Conservation (phyloP, 2,888 invertebrate species). For the Masnerella sp. region DNA sequence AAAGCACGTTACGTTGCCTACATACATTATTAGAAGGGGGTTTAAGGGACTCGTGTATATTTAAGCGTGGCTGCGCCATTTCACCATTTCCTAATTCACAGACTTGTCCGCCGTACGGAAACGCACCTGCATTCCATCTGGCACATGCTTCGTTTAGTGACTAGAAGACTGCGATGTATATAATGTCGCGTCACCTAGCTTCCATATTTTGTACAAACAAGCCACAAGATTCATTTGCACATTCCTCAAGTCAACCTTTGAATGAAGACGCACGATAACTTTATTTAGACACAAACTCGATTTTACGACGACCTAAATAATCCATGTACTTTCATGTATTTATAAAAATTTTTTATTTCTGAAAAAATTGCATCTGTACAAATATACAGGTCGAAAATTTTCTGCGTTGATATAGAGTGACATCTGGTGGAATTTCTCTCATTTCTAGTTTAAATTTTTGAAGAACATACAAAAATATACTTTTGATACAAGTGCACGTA, state of each 20-base stretch:
- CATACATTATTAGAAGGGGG: conserved; percentile 63
- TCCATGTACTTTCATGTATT: too few species aligned
- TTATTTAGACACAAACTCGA: too few species aligned
- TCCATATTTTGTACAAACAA: conserved; percentile 46
- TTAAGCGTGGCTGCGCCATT: conserved; percentile 58
- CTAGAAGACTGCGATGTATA: conserved; percentile 43
- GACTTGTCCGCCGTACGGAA: conserved; percentile 55
- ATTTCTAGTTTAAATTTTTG: too few species aligned
- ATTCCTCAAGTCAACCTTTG: conserved; percentile 34
- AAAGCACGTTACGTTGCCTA: conserved; percentile 62
- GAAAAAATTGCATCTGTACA: too few species aligned
- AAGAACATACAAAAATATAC: too few species aligned
- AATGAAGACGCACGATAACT: too few species aligned
- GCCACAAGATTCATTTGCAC: conserved; percentile 49
- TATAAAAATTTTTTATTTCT: too few species aligned
- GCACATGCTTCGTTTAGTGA: conserved; percentile 51
- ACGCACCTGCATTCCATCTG: conserved; percentile 61
- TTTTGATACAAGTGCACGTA: too few species aligned
- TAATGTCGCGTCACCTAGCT: conserved; percentile 35
- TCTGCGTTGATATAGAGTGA: too few species aligned
- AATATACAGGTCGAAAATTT: too few species aligned
- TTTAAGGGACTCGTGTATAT: conserved; percentile 59
- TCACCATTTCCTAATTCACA: conserved; percentile 63
- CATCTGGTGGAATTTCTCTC: too few species aligned
- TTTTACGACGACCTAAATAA: too few species aligned